Evolutionary conservation across 2,888 invertebrate species (phyloP), one percentile per base, ranked within the genome.

Genomic region (Xylota sylvarum): DNA sequence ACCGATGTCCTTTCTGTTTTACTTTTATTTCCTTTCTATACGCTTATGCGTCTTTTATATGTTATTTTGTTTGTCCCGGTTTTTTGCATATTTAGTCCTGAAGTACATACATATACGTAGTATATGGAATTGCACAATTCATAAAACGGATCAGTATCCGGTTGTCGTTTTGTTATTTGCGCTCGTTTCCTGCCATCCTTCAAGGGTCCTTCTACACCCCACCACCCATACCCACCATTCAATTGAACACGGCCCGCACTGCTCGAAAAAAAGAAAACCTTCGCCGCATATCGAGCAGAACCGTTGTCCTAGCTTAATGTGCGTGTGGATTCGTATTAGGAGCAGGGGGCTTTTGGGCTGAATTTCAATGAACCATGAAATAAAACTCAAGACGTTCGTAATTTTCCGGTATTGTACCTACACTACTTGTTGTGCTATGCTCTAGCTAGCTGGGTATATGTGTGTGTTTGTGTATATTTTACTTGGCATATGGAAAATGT

Each of bases 301-400:
- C 48, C 67, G 55, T 60, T 79, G 84, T 69, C 60, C 50, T 30
- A 48, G 62, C 73, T 64, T 76, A 79, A 84, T 79, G 58, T 85
- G 80, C 76, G 76, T 84, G 55, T 40, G 55, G 62, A 52, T 60
- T n/a, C n/a, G n/a, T n/a, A n/a, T n/a, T 35, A n/a, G 72, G 60
- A 12, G 17, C 10, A 14, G 27, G 19, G 48, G 73, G 14, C 40
- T 67, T 50, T 17, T 55, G 50, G 72, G 43, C 23, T 50, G 77
- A 78, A 74, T 82, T 78, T 86, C 86, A 82, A 78, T 86, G 82
- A 86, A 82, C 67, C 82, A 62, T 86, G 73, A 82, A 82, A 82
- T 82, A 82, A 82, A 82, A 86, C 82, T 78, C 77, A 86, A 77
- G 82, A 86, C 76, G 77, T 52, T 85, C 76, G 80, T 85, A 72